Percentiles rank a stretch among this genome's conserved stretches.
These are phyloP conservation scores for Bruchidius siliquastri DNA, from an alignment of 2,888 invertebrate species.

Conservation along the genomic window DNA sequence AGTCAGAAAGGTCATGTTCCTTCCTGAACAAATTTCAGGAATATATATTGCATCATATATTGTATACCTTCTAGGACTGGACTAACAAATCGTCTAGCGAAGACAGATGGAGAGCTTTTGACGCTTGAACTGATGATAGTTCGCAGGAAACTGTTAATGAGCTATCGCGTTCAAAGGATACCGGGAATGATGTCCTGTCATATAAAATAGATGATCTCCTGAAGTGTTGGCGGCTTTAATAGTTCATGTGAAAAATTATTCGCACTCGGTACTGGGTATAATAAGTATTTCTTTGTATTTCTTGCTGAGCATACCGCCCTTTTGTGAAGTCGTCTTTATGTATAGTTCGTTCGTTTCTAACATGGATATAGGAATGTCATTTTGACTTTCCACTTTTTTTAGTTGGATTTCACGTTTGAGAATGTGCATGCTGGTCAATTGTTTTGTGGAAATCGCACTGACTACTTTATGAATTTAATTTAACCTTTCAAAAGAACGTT, in stretches of 20 bases:
- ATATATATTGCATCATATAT: no score
- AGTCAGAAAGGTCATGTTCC: no score
- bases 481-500: no score
- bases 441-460: no score
- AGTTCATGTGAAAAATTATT: neutral
- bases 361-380: neutral
- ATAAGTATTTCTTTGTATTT: neutral
- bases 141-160: neutral
- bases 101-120: neutral
- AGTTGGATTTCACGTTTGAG: neutral
- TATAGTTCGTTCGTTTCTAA: neutral
- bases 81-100: neutral
- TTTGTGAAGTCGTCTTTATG: neutral
- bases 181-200: neutral
- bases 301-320: neutral
- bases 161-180: neutral
- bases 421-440: no score
- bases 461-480: no score
- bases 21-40: no score
- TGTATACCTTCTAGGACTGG: neutral
- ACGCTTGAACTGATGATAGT: neutral
- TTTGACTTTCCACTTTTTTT: no score
- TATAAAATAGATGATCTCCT: neutral
- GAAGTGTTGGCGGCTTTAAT: neutral
- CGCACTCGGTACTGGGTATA: neutral